phyloP scores from a whole-genome alignment of 2,888 invertebrate genomes.

The Copidosoma aretas region DNA sequence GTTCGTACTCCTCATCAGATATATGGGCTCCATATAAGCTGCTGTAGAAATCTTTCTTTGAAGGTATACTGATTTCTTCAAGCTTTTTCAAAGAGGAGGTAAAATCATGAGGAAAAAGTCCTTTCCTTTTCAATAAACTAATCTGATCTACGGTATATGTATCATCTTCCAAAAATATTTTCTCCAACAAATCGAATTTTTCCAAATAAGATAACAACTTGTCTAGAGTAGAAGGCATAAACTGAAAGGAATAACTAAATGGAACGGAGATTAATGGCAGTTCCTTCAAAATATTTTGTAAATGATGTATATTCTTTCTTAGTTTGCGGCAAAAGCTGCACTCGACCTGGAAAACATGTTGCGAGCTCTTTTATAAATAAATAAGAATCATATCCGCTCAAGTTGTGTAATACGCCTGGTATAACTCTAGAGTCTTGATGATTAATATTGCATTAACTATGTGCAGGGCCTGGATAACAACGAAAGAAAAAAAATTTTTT shows the following conservation, averaged over 20 bases:
- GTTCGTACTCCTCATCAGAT: neutral
- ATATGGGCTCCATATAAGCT: neutral
- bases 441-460: too few species aligned
- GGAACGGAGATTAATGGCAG: neutral
- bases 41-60: neutral
- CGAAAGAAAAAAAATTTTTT: too few species aligned
- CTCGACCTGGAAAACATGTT: too few species aligned
- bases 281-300: neutral
- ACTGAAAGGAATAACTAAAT: too few species aligned
- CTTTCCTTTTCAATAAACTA: neutral
- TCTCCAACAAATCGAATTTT: neutral
- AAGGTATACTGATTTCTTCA: neutral
- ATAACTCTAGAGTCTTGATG: too few species aligned
- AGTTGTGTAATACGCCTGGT: too few species aligned
- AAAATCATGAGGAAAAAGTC: neutral
- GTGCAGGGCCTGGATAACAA: too few species aligned
- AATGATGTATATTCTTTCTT: neutral
- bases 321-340: too few species aligned
- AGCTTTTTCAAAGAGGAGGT: neutral
- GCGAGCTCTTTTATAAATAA: too few species aligned
- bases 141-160: too few species aligned
- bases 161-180: neutral
- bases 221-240: neutral
- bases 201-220: neutral
- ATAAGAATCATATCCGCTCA: too few species aligned